Evolutionary conservation across 2,797 vertebrate species (phyloP), one percentile per base, ranked within the genome.

Genomic region (Apogon hyalosoma): DNA sequence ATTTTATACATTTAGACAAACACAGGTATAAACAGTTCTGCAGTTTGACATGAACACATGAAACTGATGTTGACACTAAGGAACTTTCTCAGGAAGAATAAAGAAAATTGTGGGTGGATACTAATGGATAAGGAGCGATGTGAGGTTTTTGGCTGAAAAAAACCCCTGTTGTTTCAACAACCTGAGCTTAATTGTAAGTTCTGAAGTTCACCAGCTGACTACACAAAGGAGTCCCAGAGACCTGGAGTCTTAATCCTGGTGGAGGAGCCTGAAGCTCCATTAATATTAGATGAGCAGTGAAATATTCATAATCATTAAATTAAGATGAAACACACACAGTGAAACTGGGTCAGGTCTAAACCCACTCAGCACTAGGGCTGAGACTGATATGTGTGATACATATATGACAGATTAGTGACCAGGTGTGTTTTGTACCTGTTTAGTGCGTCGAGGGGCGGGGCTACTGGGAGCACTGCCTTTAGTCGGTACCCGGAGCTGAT

Each of bases 391-490:
- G 33, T 10, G 33, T 36, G 33, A 36, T 36, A 8, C 9, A 10
- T 36, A 10, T 36, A 36, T 36, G 3, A 28, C 24, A 28, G 24
- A 28, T 28, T 28, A 28, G 24, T 6, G 24, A 28, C n/a, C n/a
- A 11, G 54, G 33, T 24, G 14, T 42, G 56, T 6, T 21, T 3
- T 5, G 12, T 55, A 97, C 97, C 96, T 98, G 97, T 69, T 98
- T 97, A 46, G 96, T 98, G 24, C 97, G 92, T 1, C 96, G 93
- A 0, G 97, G 97, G 3, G 96, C 96, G 0, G 97, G 97, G 85
- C 97, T 98, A 74, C 93, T 96, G 10, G 97, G 97, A 2, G 96
- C 94, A 0, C 96, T 97, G 53, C 94, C 96, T 53, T 94, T 93
- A 0, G 94, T 85, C 0, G 95, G 95, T 62, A 92, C 85, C 8